Base-by-base conservation (phyloP, 2,888 invertebrate genomes). In the Phortica magna region DNA sequence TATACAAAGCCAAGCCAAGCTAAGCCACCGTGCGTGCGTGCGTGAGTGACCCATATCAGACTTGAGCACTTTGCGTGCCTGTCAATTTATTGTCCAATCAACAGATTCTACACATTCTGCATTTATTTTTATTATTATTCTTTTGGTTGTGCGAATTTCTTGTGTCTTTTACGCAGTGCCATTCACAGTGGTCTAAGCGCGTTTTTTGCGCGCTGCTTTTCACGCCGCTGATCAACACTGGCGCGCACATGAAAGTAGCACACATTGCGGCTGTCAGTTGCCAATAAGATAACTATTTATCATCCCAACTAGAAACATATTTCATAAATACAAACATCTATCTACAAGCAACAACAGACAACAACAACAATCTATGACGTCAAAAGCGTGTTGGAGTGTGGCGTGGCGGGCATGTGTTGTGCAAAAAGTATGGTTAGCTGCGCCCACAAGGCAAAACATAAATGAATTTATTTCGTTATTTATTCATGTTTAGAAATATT, bases 221-320 rank as follows among this genome's bases (percentile, higher is more conserved):
- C 31, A 31, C 31, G 48, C 48, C 48, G 48, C 48, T 48, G 48
- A 12, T 31, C 31, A 31, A 31, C 31, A 31, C 31, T 31, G 31
- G 31, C 31, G 31, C 31, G 31, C 31, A 31, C 31, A 31, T 31
- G 5, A 31, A 31, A 14, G 48, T 14, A 48, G 48, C 14, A 64
- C 64, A 31, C 64, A 64, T 64, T 64, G 14, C 39, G 14, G 14
- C 64, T 64, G 64, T 64, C 64, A 64, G 31, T 22, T 22, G 31
- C 19, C 14, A 64, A 64, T 64, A 31, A 64, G 80, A 78, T 79
- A 76, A 79, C 81, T 82, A 84, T 84, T 85, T 83, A 84, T 85
- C 84, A 84, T 80, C 80, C 76, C 79, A 79, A 80, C 80, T 83
- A 78, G 84, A 79, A 79, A 80, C 74, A 79, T 79, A 76, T 78